Evolutionary conservation across 1,140 invertebrate genomes (phyloP), one percentile per base, ranked within the genome.

Genomic region (Apis cerana): DNA sequence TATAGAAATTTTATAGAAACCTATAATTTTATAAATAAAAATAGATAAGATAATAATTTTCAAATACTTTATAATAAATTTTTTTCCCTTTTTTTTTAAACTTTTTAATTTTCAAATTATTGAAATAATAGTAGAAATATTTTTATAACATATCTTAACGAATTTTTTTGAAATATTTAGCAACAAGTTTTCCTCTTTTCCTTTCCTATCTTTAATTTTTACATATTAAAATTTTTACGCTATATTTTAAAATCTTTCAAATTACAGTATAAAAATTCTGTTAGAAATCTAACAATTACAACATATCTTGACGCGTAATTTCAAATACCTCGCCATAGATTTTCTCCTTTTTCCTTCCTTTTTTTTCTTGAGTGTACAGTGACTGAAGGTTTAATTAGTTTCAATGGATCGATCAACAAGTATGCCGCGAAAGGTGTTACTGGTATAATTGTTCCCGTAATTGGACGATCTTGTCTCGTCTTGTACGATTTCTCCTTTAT

Each of bases 381-480:
- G 11, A 48, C 21, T 68, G 21, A 68, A 68, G 65, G 70, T 43
- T 81, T 75, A 81, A 75, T 75, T 81, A 65, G 50, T 61, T n/a
- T 11, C 50, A 27, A 72, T 59, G 23, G 10, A 52, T 48, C 68
- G 56, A 61, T 72, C 69, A 52, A 21, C 17, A 13, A 27, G 23
- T n/a, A 3, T 10, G 52, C 77, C 43, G n/a, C 48, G 59, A 72
- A 77, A 80, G 69, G 77, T 72, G 77, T 79, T 79, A n/a, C 11
- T 48, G 43, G 65, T 48, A 67, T 72, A 72, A 80, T 80, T 80
- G 69, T 62, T 27, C 19, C 58, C 69, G 19, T 80, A 80, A 62
- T 72, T 72, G 77, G 77, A 43, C 48, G 50, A 62, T 67, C 48
- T 61, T 50, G 33, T 23, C 21, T 27, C 21, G 54, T 68, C 67